Evolutionary conservation across 2,113 vertebrate genomes (phyloP), one percentile per base, ranked within the genome.

Genomic region (Plotosus lineatus): DNA sequence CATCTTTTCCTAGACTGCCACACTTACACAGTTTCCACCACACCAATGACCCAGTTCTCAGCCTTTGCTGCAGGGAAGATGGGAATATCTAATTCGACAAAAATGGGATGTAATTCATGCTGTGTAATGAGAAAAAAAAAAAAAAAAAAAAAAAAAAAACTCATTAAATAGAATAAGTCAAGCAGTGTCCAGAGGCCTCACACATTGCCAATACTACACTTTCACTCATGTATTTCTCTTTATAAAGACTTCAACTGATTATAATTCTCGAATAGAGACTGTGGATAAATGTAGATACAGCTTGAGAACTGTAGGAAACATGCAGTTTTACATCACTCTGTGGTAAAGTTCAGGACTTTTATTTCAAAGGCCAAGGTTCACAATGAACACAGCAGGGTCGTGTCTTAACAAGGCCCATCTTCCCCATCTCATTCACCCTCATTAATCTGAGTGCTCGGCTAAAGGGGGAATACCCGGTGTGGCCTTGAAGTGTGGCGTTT

Each of bases 101-200:
- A 83, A 71, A 80, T 86, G 81, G 86, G 85, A n/a, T 65, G 46
- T 87, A 90, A 90, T 90, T 86, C 89, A 85, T 81, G 58, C 87
- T 86, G 88, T 46, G 88, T 90, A 88, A 92, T 91, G 90, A 90
- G 82, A 88, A 92, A 93, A 91, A 14, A 50, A 46, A 87, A 83
- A 88, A 92, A 93, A 91, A 14, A 50, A 46, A 87, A n/a, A n/a
- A 83, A 88, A 92, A 93, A 91, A 14, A 50, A 46, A 87, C 91
- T 90, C 89, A 91, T 92, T 92, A 92, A 87, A 89, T 91, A 91
- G 88, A 92, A 90, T 90, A 91, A 91, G 87, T 90, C 88, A 89
- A 89, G 85, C 78, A 84, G 89, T 86, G 89, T 89, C 88, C 50
- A 38, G 90, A 88, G 89, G 91, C 89, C 90, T 91, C 3, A 4